Base-by-base conservation (phyloP, 2,888 invertebrate species). In the Apoda limacodes region DNA sequence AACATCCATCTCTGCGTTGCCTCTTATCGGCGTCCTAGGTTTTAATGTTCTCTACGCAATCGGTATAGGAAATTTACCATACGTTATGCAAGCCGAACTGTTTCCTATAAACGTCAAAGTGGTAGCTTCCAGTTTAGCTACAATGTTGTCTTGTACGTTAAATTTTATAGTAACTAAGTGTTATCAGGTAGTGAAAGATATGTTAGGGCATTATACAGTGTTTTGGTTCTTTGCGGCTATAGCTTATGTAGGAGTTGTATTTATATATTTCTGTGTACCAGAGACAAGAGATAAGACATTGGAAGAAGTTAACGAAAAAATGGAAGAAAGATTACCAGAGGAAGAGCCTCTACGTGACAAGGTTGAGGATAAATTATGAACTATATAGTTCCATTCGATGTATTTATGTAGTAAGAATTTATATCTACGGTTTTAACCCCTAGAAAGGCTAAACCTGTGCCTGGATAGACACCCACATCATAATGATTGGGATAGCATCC, bases 21-120 rank as follows among this genome's bases (percentile, higher is more conserved):
- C 85, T 12, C 57, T 86, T 15, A 48, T 75, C 1, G 85, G 84
- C 1, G 67, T 86, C 1, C 53, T 85, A 25, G 60, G 82, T 6
- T 87, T 85, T 46, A 83, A 85, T 30, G 52, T 86, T 3, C 55
- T 84, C n/a, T 84, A 85, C 28, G 82, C 85, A 0, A 54, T 83
- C 4, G 87, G 87, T 1, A 60, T 87, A 14, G 85, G 84, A 1
- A 86, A 84, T 11, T 46, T 87, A 14, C 82, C 86, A 0, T 85
- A 86, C 38, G 82, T 86, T 40, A 72, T 87, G 65, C 82, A 86
- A 45, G 85, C 85, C 0, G 87, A 87, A 51, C 45, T 87, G 4
- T 87, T 87, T 44, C 84, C 87, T 0, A 83, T 84, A 0, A 86
- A 85, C 37, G 83, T 87, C 0, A 87, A 86, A 49, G 83, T 83